These are phyloP conservation scores for Sterrhoptilus dennistouni DNA, from an alignment of 2,113 vertebrate genomes.

Conservation along the genomic window DNA sequence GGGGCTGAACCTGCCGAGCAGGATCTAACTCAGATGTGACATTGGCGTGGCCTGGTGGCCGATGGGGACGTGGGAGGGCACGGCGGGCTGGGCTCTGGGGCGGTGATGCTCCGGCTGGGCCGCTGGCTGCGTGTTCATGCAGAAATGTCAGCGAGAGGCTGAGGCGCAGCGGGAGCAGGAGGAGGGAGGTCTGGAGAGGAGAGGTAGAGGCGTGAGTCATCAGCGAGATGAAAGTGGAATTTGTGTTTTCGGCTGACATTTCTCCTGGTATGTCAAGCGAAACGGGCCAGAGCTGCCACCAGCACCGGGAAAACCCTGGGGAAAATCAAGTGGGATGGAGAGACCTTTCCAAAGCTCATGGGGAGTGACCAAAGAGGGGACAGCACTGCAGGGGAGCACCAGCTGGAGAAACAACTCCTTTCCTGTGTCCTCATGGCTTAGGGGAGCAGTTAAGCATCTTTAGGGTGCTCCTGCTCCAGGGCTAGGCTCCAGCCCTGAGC, in stretches of 20 bases:
- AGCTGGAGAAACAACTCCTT: neutral
- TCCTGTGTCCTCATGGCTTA: neutral
- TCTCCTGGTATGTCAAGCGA: neutral
- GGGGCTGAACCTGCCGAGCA: neutral
- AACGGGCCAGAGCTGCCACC: neutral
- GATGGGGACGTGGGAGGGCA: fast-evolving
- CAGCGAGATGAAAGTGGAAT: neutral
- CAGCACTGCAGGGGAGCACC: neutral
- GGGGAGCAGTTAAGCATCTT: neutral
- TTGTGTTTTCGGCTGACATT: neutral
- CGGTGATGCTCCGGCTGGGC: neutral
- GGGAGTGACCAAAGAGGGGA: neutral
- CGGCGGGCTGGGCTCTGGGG: neutral
- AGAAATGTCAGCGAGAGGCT: neutral
- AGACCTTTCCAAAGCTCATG: neutral
- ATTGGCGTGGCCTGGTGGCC: neutral
- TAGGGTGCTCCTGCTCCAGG: neutral
- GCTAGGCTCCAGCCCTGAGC: neutral
- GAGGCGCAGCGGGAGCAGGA: neutral
- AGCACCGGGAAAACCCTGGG: neutral
- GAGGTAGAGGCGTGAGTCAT: constrained; percentile 36
- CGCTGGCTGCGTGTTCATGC: neutral
- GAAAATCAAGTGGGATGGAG: neutral
- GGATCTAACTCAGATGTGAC: neutral
- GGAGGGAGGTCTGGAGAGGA: constrained; percentile 26